A percentile compares a stretch with the other conserved stretches of the same genome.
Evolutionary conservation across 2,797 vertebrate genomes (phyloP).

Genomic region (Telmatherina bonti): DNA sequence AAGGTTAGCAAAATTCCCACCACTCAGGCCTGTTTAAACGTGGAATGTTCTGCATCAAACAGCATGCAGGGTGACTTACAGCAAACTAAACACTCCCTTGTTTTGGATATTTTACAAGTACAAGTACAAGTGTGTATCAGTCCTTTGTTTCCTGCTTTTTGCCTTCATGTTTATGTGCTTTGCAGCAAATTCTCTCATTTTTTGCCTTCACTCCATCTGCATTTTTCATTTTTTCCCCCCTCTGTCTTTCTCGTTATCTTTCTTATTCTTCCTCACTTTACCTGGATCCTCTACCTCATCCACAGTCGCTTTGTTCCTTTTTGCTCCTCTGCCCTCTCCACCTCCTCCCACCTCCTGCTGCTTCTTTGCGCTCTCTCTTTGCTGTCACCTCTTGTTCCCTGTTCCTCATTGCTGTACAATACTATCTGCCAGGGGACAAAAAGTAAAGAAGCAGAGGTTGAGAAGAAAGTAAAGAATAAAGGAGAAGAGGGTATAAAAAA

Average conservation of each 20-base stretch:
- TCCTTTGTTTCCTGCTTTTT: too few relatives aligned
- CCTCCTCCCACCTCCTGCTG: conserved; percentile 13
- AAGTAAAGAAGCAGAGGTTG: neutral
- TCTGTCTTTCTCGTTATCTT: conserved; percentile 14
- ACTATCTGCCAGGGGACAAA: neutral
- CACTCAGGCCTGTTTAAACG: too few relatives aligned
- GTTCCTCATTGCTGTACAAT: conserved; percentile 8
- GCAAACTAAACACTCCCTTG: too few relatives aligned
- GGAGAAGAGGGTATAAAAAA: neutral
- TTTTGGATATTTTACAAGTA: too few relatives aligned
- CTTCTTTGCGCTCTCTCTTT: conserved; percentile 4
- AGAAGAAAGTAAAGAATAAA: neutral
- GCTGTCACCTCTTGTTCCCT: conserved; percentile 32
- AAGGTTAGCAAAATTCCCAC: too few relatives aligned
- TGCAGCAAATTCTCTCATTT: too few relatives aligned
- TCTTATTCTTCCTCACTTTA: conserved; percentile 19
- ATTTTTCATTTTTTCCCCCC: neutral
- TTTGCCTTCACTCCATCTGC: neutral
- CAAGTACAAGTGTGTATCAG: too few relatives aligned
- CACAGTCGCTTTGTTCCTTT: conserved; percentile 3
- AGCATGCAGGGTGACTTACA: too few relatives aligned
- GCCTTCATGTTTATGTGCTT: too few relatives aligned
- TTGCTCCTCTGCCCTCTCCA: neutral
- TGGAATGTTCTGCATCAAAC: too few relatives aligned
- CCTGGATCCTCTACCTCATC: neutral